Percentiles rank a stretch among this genome's conserved stretches.
These are phyloP conservation scores for Ennomos quercinarius DNA, from an alignment of 2,888 invertebrate species.

Conservation along the genomic window DNA sequence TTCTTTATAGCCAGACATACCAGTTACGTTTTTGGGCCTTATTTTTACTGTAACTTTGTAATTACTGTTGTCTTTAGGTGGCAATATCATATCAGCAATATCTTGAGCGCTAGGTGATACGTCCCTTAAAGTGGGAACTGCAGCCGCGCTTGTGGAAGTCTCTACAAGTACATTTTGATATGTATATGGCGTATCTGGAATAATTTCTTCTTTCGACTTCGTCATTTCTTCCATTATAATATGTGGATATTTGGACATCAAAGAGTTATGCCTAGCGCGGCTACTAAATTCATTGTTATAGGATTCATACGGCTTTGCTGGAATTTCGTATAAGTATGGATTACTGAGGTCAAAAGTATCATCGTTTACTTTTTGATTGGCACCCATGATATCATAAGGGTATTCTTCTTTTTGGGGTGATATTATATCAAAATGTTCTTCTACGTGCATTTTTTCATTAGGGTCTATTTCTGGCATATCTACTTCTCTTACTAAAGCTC, in stretches of 20 bases:
- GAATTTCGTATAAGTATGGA: constrained; percentile 45
- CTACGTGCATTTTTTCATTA: constrained; percentile 28
- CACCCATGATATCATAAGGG: constrained; percentile 16
- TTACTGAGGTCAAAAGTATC: constrained; percentile 47
- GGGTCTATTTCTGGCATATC: constrained; percentile 46
- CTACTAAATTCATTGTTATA: constrained; percentile 41
- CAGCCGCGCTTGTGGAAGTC: constrained; percentile 8
- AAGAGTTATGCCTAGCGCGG: constrained; percentile 53
- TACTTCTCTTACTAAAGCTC: constrained; percentile 58
- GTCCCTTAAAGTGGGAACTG: constrained; percentile 1
- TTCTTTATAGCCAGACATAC: constrained; percentile 68
- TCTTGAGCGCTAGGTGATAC: constrained; percentile 48
- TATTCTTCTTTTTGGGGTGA: constrained; percentile 26
- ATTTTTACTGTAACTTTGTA: constrained; percentile 73
- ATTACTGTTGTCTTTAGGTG: constrained; percentile 43
- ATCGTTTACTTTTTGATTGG: constrained; percentile 36
- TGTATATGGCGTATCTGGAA: constrained; percentile 26
- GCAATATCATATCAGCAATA: constrained; percentile 50
- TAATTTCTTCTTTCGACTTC: constrained; percentile 54
- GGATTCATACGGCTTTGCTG: constrained; percentile 28
- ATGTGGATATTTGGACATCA: constrained; percentile 76
- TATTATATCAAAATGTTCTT: constrained; percentile 26
- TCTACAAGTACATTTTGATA: constrained; percentile 31
- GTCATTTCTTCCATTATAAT: constrained; percentile 64
- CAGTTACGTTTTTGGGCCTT: constrained; percentile 63